Base-by-base conservation (phyloP, 2,888 invertebrate species). In the Onthophagus sagittarius region DNA sequence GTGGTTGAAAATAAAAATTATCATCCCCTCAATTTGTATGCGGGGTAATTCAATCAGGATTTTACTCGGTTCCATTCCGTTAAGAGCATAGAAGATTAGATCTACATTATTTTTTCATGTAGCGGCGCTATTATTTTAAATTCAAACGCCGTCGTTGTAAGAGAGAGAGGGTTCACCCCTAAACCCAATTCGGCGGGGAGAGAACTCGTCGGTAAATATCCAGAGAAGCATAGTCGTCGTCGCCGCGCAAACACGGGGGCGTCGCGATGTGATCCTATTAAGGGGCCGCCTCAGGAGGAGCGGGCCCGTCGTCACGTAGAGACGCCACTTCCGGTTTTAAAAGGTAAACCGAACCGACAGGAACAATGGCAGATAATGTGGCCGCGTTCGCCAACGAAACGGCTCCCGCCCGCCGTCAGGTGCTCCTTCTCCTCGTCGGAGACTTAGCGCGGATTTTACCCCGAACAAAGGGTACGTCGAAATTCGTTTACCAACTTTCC, bases 401-500 rank as follows among this genome's bases (percentile, higher is more conserved):
- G 39, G 39, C 39, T 11, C 39, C 39, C 39, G 64, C 23, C 15
- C 63, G 64, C 23, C 64, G 64, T 64, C 67, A 67, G 67, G 67
- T 67, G 67, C 31, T 9, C 14, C 14, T 23, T 64, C 64, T 64
- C 3, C 15, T n/a, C 67, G 67, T 5, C 67, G 67, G 31, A 23
- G 67, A 67, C 67, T 67, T 67, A 67, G 31, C 67, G 31, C 31
- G 23, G 67, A 67, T 67, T 31, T 67, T 67, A 67, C 31, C 13
- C 13, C 15, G 9, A 67, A 67, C 67, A 67, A 67, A 67, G 67
- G 31, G 67, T 53, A 67, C 67, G 67, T 7, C 67, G 67, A 67
- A 67, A 67, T 67, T 67, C 67, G 32, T 67, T 67, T 67, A 67
- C 67, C 31, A 67, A 67, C 67, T 67, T 67, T 67, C 67, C 23